Evolutionary conservation across 2,113 vertebrate genomes (phyloP), one percentile per base, ranked within the genome.

Genomic region (Microcebus murinus): DNA sequence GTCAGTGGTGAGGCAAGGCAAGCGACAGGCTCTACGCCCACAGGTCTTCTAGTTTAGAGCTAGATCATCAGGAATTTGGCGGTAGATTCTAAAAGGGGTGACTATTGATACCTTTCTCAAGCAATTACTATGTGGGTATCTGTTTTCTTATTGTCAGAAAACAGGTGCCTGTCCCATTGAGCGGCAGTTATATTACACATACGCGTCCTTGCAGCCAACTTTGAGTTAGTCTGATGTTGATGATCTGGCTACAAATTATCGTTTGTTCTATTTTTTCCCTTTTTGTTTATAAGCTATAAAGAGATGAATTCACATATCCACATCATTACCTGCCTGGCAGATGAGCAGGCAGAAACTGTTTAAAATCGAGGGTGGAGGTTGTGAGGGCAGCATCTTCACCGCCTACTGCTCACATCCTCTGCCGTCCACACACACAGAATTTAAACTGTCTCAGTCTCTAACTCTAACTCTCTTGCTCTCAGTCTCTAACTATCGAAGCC

Each of bases 381-480:
- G 11, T 42, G 10, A 48, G 67, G 59, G 36, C 50, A 76, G 61
- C 25, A 34, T 67, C 27, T 3, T 10, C 13, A 42, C 18, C 23
- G 34, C 21, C n/a, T 9, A 6, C 14, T 15, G 3, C 13, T 6
- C 31, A n/a, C 20, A 13, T 45, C 34, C 11, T 17, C 20, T 0
- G 14, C 11, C 4, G 13, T n/a, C 42, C 7, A 61, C 5, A 12
- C 10, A 55, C n/a, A 34, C 21, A 36, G 27, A 76, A 52, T 29
- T 34, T 55, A 63, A 90, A 70, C 6, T 39, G 4, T 39, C 67
- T 71, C 34, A 57, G 65, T 39, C 25, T 77, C 39, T 89, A 52
- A 81, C 65, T 52, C 42, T 6, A 42, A 42, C 42, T 42, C 42
- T 1, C 1, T 48, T n/a, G 87, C 55, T 57, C 76, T 71, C 34